Evolutionary conservation across 2,888 invertebrate species (phyloP).

Genomic region (Chesias legatella): DNA sequence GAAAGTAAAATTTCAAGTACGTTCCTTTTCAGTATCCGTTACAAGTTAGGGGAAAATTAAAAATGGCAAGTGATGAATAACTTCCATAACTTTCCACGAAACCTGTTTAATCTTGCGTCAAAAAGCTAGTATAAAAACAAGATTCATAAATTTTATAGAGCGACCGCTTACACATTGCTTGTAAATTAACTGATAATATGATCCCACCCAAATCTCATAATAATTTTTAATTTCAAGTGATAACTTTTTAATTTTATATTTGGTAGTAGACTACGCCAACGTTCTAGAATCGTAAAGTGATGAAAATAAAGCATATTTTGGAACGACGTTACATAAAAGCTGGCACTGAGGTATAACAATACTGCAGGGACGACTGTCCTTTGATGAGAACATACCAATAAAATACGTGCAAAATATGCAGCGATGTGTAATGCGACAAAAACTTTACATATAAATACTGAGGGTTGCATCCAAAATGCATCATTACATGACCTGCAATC

Average conservation of each 20-base stretch:
- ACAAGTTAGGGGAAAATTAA: too few species aligned
- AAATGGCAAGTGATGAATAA: too few species aligned
- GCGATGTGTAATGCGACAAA: slow-evolving; percentile 63
- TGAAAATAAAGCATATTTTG: slow-evolving; percentile 15
- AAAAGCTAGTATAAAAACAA: neutral
- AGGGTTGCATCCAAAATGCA: slow-evolving; percentile 65
- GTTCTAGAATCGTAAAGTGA: slow-evolving; percentile 3
- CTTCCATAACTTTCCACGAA: too few species aligned
- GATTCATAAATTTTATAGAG: slow-evolving; percentile 16
- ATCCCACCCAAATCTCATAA: slow-evolving; percentile 23
- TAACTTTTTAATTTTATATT: slow-evolving; percentile 31
- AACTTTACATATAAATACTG: slow-evolving; percentile 72
- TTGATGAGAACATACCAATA: slow-evolving; percentile 58
- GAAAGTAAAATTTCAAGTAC: too few species aligned
- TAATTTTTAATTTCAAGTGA: slow-evolving; percentile 30
- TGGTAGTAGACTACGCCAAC: slow-evolving; percentile 4
- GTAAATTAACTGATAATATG: slow-evolving; percentile 30
- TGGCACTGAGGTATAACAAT: slow-evolving; percentile 22
- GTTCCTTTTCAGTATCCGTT: too few species aligned
- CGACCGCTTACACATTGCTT: slow-evolving; percentile 20
- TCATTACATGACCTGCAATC: slow-evolving; percentile 57
- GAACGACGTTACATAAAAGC: slow-evolving; percentile 5
- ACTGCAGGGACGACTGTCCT: slow-evolving; percentile 53
- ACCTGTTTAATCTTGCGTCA: too few species aligned
- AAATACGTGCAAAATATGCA: slow-evolving; percentile 60